phyloP scores from a whole-genome alignment of 2,797 vertebrate species.

The Cossypha polioptera region DNA sequence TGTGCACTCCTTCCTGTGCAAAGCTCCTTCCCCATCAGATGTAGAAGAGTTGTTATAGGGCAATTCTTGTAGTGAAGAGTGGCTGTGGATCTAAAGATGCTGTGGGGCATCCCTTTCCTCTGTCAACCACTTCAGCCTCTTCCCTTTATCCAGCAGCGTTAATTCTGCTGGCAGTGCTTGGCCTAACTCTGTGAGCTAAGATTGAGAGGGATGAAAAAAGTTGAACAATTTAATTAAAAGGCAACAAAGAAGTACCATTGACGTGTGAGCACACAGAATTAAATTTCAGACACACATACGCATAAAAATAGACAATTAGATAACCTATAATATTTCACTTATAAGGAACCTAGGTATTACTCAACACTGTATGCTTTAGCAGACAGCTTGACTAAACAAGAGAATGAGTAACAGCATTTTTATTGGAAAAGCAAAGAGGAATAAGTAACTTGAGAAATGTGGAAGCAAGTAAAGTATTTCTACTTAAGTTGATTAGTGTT shows the following conservation, averaged over 20 bases:
- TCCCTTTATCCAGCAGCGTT: background rate
- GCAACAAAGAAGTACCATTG: background rate
- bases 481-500: background rate
- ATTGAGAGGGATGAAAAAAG: background rate
- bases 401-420: background rate
- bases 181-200: background rate
- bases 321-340: background rate
- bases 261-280: background rate
- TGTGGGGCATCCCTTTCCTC: background rate
- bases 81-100: background rate
- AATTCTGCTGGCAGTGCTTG: background rate
- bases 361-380: background rate
- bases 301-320: background rate
- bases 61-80: background rate
- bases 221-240: background rate
- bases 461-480: background rate
- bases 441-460: background rate
- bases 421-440: background rate
- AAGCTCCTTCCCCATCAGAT: background rate
- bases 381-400: background rate
- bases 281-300: background rate
- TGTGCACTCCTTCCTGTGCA: background rate
- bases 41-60: background rate
- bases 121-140: background rate
- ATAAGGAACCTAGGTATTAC: background rate